Base-by-base conservation (phyloP, 2,888 invertebrate species). In the Helobdella robusta region DNA sequence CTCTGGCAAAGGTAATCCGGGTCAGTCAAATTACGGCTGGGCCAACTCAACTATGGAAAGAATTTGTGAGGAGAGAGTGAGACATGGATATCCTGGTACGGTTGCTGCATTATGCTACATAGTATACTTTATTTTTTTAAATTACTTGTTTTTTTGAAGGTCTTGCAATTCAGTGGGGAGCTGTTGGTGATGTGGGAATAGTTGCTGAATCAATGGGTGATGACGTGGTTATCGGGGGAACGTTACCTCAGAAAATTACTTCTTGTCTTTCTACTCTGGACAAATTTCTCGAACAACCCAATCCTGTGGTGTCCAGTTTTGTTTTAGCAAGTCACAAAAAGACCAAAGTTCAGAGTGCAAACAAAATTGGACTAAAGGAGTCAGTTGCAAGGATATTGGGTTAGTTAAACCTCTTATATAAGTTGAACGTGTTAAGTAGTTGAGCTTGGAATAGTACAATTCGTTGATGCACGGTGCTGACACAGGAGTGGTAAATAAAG, bases 41-140 rank as follows among this genome's bases (percentile, higher is more conserved):
- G 94, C 97, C 64, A 98, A 98, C 82, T 93, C 94, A 0, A 88
- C 88, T 54, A 97, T 97, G 95, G 97, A 97, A 82, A 85, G 97
- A 69, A 86, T 95, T 69, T 89, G 89, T 78, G 95, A 93, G 82
- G 85, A 84, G 68, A 85, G 93, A 66, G 88, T 87, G 80, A 84
- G 83, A 48, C 87, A 86, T 74, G 91, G 92, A 56, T 83, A 92
- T 72, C 92, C 67, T 23, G 68, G 69, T 69, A 32, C 30, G 64
- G 48, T 8, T 48, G 15, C 11, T 25, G 34, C 15, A 28, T 34
- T 59, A 35, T 28, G 48, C 15, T 48, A 8, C 8, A 23, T 23
- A 48, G 20, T 23, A 18, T 48, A 3, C 25, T 48, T 40, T 40
- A 23, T 1, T 20, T 54, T n/a, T 23, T 11, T 25, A 2, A 61